Evolutionary conservation across 2,113 vertebrate species (phyloP), one percentile per base, ranked within the genome.

Genomic region (Callorhinus ursinus): DNA sequence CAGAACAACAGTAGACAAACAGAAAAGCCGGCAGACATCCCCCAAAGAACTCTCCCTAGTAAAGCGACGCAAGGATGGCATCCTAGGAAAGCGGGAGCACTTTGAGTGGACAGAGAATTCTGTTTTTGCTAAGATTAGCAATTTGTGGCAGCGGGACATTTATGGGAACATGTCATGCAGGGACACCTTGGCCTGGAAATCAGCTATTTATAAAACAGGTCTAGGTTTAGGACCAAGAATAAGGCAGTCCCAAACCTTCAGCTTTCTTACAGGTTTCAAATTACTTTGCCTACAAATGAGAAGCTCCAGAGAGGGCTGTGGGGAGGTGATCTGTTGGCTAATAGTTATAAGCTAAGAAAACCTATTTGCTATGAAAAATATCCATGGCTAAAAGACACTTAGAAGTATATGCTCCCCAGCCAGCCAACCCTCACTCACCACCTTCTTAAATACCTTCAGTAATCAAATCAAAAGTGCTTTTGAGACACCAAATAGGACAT

Each of bases 111-210:
- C 90, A 94, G 33, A 81, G 42, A 79, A 72, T 72, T 81, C 88
- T 98, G 81, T 36, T 97, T 93, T 55, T 69, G 77, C 88, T 61
- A 90, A 94, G 71, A 79, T 55, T 85, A 55, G 85, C 63, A 85
- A 77, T 88, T 93, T 95, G 96, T 92, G 90, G 96, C 79, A 83
- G 39, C 7, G 21, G 82, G 81, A 77, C 87, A 61, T 94, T 96
- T 90, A 83, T 10, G 28, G 76, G 46, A 90, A 82, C 76, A 55
- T 97, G 97, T 97, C 98, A 97, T 16, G 0, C 92, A 67, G 92
- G 97, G 98, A 97, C 97, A 98, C 63, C 63, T 82, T 98, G 97
- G 96, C 89, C 76, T 77, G 92, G 42, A 93, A 92, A 88, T 90
- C 83, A 80, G 33, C 90, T 96, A 92, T 97, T 98, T 95, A 92